Evolutionary conservation across 1,140 invertebrate genomes (phyloP).

Genomic region (Zaprionus vittiger): DNA sequence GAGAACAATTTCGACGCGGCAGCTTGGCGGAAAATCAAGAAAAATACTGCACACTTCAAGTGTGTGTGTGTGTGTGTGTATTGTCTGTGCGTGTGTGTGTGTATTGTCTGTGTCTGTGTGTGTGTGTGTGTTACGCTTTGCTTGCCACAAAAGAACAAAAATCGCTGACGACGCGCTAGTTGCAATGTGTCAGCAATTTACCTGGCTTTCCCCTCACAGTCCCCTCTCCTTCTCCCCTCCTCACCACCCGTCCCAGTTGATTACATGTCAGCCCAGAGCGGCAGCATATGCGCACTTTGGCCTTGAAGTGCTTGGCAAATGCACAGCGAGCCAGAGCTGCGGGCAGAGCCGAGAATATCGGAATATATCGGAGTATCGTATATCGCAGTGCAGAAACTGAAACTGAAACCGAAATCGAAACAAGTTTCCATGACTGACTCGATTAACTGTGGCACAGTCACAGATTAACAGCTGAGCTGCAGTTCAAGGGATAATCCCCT

Average conservation of each 20-base stretch:
- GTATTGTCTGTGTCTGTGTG: slow-evolving; percentile 8
- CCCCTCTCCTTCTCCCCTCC: background rate
- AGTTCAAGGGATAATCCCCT: background rate
- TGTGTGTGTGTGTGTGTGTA: slow-evolving; percentile 22
- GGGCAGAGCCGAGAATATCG: slow-evolving; percentile 24
- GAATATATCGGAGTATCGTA: slow-evolving; percentile 35
- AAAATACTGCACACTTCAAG: slow-evolving; percentile 56
- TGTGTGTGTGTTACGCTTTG: slow-evolving; percentile 45
- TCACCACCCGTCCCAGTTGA: slow-evolving; percentile 58
- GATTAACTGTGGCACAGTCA: too few species aligned
- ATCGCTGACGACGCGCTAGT: slow-evolving; percentile 33
- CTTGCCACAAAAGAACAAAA: slow-evolving; percentile 75
- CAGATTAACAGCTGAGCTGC: too few species aligned
- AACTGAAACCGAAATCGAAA: slow-evolving; percentile 46
- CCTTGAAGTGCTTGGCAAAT: slow-evolving; percentile 68
- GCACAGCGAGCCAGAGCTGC: slow-evolving; percentile 22
- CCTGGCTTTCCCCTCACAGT: background rate
- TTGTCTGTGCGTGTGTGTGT: background rate
- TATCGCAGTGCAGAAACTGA: slow-evolving; percentile 36
- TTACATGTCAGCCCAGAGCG: slow-evolving; percentile 62
- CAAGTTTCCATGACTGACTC: slow-evolving; percentile 51
- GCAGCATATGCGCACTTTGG: slow-evolving; percentile 73
- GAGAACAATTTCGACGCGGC: slow-evolving; percentile 65
- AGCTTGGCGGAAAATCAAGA: slow-evolving; percentile 69
- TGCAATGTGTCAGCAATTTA: background rate